Evolutionary conservation across 2,888 invertebrate species (phyloP).

Genomic region (Meiosimyza platycephala): DNA sequence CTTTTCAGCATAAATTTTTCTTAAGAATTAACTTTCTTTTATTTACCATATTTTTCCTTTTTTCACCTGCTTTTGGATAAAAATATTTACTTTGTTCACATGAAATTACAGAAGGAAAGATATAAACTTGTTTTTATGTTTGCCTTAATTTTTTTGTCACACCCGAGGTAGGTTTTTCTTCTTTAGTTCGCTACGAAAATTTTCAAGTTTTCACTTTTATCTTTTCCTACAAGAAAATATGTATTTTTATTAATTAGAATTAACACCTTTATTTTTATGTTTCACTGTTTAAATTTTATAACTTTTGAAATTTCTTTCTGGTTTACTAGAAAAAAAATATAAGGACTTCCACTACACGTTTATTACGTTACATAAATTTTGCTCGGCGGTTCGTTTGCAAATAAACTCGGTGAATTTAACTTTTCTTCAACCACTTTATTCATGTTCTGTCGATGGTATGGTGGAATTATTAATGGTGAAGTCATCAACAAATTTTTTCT

Average conservation of each 20-base stretch:
- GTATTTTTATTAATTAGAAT: conserved; percentile 4
- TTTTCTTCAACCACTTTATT: too few species aligned
- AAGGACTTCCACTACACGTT: not conserved
- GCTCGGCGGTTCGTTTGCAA: conserved; percentile 25
- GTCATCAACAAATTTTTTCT: too few species aligned
- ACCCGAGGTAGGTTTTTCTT: conserved; percentile 15
- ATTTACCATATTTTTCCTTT: conserved; percentile 29
- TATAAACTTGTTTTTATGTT: conserved; percentile 28
- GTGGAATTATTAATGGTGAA: too few species aligned
- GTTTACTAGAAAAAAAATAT: not conserved
- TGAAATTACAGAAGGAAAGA: conserved; percentile 2
- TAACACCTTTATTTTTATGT: not conserved
- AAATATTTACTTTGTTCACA: conserved; percentile 25
- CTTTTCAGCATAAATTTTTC: conserved; percentile 12
- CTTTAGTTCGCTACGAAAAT: conserved; percentile 20
- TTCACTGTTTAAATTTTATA: not conserved
- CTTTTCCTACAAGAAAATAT: conserved; percentile 10
- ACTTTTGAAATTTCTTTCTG: not conserved
- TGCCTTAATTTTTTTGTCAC: conserved; percentile 18
- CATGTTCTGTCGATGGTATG: too few species aligned
- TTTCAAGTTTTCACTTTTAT: conserved; percentile 31
- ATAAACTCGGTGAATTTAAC: conserved; percentile 12
- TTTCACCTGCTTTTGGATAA: conserved; percentile 2
- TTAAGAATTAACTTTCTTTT: conserved; percentile 18
- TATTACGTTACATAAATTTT: not conserved